Percentiles rank a stretch among this genome's conserved stretches.
These are phyloP conservation scores for Labrus mixtus DNA, from an alignment of 2,113 vertebrate species.

Conservation along the genomic window DNA sequence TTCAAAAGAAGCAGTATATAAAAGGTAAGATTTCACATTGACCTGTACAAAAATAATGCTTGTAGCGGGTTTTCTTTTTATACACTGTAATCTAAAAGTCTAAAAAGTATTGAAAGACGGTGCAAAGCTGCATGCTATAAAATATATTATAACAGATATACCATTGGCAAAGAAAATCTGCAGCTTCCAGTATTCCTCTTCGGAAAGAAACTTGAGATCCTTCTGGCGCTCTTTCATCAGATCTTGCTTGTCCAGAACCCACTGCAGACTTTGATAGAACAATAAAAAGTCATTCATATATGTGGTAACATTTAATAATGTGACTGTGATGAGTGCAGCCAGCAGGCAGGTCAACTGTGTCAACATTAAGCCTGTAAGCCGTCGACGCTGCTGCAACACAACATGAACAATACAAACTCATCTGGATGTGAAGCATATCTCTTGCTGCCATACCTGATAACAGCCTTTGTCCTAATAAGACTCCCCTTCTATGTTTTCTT, in stretches of 20 bases:
- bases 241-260: constrained; percentile 99
- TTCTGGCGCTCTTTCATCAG: constrained; percentile 98
- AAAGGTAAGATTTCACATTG: too few relatives aligned
- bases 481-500: not conserved
- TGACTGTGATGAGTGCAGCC: constrained; percentile 8
- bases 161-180: constrained; percentile 99
- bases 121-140: too few relatives aligned
- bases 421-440: not conserved
- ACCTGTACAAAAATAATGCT: too few relatives aligned
- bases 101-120: too few relatives aligned
- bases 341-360: constrained; percentile 12
- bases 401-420: not conserved
- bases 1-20: not conserved
- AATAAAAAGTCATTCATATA: not conserved
- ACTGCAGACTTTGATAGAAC: constrained; percentile 89
- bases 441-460: not conserved
- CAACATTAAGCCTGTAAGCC: constrained; percentile 1
- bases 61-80: too few relatives aligned
- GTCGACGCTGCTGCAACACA: not conserved
- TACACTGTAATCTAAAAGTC: too few relatives aligned
- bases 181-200: constrained; percentile 99
- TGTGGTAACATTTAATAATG: too few relatives aligned
- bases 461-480: fast-evolving
- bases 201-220: constrained; percentile 96
- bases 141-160: constrained; percentile 67